Evolutionary conservation across 2,113 vertebrate genomes (phyloP).

Genomic region (Grallaria varia): DNA sequence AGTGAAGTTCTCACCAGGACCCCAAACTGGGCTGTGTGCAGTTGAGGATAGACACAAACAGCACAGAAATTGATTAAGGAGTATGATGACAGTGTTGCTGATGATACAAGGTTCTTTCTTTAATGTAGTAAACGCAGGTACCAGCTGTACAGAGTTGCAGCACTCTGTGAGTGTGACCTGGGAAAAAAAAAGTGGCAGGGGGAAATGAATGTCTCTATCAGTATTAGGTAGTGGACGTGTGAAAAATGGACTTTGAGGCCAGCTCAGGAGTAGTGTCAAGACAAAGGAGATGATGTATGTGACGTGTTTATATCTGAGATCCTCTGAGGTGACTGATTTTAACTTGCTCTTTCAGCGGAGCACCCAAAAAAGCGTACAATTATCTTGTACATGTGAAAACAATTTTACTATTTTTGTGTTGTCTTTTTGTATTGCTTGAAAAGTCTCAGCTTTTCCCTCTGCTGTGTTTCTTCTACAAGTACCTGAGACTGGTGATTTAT

Average conservation of each 20-base stretch:
- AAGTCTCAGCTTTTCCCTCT: not conserved
- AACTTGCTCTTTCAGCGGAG: not conserved
- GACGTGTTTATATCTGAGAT: not conserved
- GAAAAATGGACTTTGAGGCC: not conserved
- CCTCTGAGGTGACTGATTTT: not conserved
- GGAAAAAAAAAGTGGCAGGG: not conserved
- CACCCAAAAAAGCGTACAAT: not conserved
- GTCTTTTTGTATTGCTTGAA: not conserved
- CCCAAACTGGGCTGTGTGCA: not conserved
- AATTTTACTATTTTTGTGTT: not conserved
- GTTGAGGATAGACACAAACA: not conserved
- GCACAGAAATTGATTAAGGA: not conserved
- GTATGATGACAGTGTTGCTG: not conserved
- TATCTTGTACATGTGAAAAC: not conserved
- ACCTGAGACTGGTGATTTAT: not conserved
- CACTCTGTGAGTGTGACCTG: not conserved
- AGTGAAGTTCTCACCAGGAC: not conserved
- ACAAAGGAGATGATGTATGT: rapidly evolving
- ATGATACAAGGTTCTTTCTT: not conserved
- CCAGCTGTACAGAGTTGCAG: not conserved
- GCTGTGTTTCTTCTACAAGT: not conserved
- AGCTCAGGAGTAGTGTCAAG: not conserved
- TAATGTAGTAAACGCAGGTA: not conserved
- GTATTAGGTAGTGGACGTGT: not conserved
- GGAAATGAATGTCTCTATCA: rapidly evolving